phyloP scores from a whole-genome alignment of 2,797 vertebrate species.

The Ceyx erithaca region DNA sequence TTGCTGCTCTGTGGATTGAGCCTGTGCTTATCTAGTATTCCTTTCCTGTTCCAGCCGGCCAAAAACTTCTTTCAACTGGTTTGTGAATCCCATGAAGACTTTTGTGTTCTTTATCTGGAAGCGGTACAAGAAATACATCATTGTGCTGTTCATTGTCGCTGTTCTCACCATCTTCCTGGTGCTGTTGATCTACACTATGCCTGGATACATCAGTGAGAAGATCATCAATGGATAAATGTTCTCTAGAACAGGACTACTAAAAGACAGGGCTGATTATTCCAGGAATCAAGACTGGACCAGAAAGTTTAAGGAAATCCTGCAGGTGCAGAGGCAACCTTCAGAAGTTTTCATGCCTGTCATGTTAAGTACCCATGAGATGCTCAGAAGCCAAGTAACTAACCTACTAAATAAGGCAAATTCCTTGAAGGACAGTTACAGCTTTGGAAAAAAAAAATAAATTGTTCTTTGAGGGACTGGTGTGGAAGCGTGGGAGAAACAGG shows the following conservation, averaged over 20 bases:
- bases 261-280: not conserved
- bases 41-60: constrained; percentile 81
- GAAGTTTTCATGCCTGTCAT: not conserved
- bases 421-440: not conserved
- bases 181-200: constrained; percentile 90
- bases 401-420: not conserved
- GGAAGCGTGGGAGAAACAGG: not conserved
- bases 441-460: not conserved
- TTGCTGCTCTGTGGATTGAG: not conserved
- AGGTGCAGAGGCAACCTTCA: not conserved
- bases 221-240: constrained; percentile 83
- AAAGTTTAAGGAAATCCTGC: not conserved
- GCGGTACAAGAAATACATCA: constrained; percentile 90
- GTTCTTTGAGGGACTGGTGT: not conserved
- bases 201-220: constrained; percentile 87
- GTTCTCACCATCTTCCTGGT: constrained; percentile 86
- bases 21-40: not conserved
- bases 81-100: constrained; percentile 93
- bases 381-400: not conserved
- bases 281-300: not conserved
- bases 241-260: not conserved
- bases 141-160: constrained; percentile 82
- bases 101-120: constrained; percentile 93
- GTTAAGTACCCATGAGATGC: not conserved
- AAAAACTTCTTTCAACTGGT: constrained; percentile 92